Conservation (phyloP, 2,797 vertebrate species). For the Tenualosa thibaudeaui region DNA sequence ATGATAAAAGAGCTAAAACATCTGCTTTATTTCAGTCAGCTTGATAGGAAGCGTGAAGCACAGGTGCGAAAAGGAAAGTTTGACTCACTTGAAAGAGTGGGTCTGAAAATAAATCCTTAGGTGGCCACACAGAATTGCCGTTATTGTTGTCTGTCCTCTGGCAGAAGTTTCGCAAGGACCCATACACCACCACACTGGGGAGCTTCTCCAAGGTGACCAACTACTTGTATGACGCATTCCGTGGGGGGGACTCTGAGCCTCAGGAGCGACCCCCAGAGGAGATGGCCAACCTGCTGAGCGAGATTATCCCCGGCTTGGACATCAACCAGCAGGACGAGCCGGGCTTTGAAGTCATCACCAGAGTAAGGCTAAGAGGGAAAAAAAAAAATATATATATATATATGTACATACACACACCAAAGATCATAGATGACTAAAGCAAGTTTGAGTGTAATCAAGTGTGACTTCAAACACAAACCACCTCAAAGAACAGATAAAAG, state of each 20-base stretch:
- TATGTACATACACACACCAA: neutral
- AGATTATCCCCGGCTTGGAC: slow-evolving; percentile 79
- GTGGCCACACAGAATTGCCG: neutral
- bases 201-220: slow-evolving; percentile 85
- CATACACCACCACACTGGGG: slow-evolving; percentile 78
- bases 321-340: slow-evolving; percentile 85
- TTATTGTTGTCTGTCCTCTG: neutral
- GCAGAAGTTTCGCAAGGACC: slow-evolving; percentile 81
- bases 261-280: slow-evolving; percentile 77
- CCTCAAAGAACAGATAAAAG: neutral
- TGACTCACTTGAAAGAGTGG: too few species aligned
- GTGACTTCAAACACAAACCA: neutral
- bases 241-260: slow-evolving; percentile 66
- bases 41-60: too few species aligned
- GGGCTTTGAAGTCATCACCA: slow-evolving; percentile 84
- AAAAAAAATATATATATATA: neutral
- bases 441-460: slow-evolving; percentile 15
- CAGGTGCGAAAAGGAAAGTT: too few species aligned
- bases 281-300: slow-evolving; percentile 78
- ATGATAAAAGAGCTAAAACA: too few species aligned
- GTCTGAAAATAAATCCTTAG: too few species aligned
- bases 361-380: slow-evolving; percentile 64
- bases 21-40: too few species aligned
- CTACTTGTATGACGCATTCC: slow-evolving; percentile 79
- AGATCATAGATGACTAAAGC: neutral